Base-by-base conservation (phyloP, 2,888 invertebrate genomes). In the Dryobota labecula region DNA sequence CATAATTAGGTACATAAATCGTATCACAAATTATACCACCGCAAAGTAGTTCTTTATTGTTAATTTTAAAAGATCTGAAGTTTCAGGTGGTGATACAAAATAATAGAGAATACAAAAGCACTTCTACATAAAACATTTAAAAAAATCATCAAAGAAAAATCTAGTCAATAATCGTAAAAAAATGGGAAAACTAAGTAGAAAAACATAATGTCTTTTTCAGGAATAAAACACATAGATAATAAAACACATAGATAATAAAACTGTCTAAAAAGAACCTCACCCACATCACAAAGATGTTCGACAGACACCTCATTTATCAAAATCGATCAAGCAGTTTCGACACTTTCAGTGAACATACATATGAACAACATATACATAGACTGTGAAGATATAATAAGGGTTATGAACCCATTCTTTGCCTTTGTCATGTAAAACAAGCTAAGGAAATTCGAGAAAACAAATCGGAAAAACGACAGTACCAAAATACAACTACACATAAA, bases 401-500 rank as follows among this genome's bases (percentile, higher is more conserved):
- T 62, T 38, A 38, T 41, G 24, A 30, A 65, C 57, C 33, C 27
- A 57, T 45, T 38, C 30, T n/a, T 47, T 24, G 2, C 15, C 18
- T 13, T 20, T 30, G n/a, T 49, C 45, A 63, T 8, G n/a, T 27
- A 63, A 70, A 58, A 62, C 43, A 51, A 61, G 13, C 68, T 63
- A 78, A 75, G 68, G 24, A 64, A 64, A 65, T 64, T 33, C 15
- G 62, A 70, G 73, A 70, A 62, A 73, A 63, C 33, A 69, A 68
- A 65, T 71, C 27, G 4, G 20, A 63, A 62, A 63, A 67, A 27
- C 62, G 67, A 49, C 36, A 20, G 33, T 49, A 73, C 78, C 38
- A 73, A 69, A 78, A 73, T 73, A 80, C 83, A 82, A 71, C 74
- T 68, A 65, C 71, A 82, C 72, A 84, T 85, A 80, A 84, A 86